Percentiles rank a stretch among this genome's conserved stretches.
Evolutionary conservation across 2,113 vertebrate species (phyloP).

Genomic region (Mus spicilegus): DNA sequence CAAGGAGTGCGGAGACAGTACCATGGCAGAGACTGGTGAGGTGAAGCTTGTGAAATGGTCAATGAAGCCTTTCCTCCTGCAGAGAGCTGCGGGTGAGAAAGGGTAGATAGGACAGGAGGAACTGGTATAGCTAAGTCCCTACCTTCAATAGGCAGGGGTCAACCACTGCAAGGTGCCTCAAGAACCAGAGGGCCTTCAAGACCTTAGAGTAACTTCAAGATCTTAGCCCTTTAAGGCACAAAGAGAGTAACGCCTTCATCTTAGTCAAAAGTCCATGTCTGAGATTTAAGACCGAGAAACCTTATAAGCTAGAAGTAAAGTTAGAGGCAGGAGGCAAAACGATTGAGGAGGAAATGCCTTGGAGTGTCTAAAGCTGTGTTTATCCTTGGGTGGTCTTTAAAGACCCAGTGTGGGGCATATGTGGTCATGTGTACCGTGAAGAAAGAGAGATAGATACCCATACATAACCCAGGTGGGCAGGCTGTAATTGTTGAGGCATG

Average conservation of each 20-base stretch:
- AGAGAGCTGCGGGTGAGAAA: not conserved
- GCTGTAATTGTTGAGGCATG: not conserved
- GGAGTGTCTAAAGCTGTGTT: not conserved
- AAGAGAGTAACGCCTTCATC: not conserved
- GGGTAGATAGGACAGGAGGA: too few species aligned
- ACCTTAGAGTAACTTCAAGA: not conserved
- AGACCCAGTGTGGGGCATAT: not conserved
- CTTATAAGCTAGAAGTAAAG: not conserved
- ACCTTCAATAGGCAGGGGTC: not conserved
- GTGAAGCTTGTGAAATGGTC: not conserved
- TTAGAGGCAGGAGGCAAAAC: not conserved
- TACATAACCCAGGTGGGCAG: not conserved
- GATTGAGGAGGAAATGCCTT: not conserved
- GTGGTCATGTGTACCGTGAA: not conserved
- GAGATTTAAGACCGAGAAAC: not conserved
- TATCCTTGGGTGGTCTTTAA: not conserved
- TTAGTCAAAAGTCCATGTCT: not conserved
- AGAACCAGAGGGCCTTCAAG: fast-evolving
- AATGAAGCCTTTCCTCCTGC: not conserved
- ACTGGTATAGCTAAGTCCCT: not conserved
- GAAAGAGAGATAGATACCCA: not conserved
- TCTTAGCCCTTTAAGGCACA: not conserved
- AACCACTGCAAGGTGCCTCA: too few species aligned
- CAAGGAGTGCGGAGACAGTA: not conserved
- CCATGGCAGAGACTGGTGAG: not conserved